Conservation (phyloP, 1,140 invertebrate genomes). For the Penaeus chinensis region DNA sequence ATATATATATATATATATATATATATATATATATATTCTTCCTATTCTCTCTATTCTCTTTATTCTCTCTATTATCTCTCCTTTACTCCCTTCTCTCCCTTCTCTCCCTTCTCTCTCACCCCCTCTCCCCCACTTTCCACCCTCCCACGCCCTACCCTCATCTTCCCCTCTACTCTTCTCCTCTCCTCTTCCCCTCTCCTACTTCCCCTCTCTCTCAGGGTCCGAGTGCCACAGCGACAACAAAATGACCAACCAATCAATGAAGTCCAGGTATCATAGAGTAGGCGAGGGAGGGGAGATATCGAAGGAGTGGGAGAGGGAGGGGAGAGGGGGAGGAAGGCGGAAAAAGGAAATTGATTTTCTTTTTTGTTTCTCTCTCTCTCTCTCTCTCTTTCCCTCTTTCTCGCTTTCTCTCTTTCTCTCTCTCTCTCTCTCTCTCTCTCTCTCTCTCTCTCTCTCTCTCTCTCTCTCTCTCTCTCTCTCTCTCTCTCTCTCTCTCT, state of each 20-base stretch:
- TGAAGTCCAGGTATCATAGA: slow-evolving; percentile 53
- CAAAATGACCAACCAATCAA: slow-evolving; percentile 60
- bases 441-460: not conserved
- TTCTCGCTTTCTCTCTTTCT: not conserved
- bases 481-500: slow-evolving; percentile 6
- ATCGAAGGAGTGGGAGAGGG: not conserved
- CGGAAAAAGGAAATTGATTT: slow-evolving; percentile 41
- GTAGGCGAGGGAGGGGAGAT: slow-evolving; percentile 1
- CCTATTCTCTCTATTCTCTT: slow-evolving; percentile 16
- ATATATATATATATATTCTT: too few relatives aligned
- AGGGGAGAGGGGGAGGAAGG: not conserved
- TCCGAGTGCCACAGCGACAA: slow-evolving; percentile 29
- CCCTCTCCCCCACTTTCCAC: not conserved
- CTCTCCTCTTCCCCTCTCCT: not conserved
- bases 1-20: too few relatives aligned
- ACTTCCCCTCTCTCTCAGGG: not conserved
- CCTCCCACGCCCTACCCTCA: not conserved
- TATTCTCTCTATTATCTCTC: not conserved
- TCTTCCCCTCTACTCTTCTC: not conserved
- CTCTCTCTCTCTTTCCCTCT: not conserved
- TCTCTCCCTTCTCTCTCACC: too few relatives aligned
- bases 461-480: not conserved
- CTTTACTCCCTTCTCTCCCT: not conserved
- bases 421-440: not conserved
- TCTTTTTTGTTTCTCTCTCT: slow-evolving; percentile 18